Evolutionary conservation across 2,797 vertebrate genomes (phyloP), one percentile per base, ranked within the genome.

Genomic region (Thunnus albacares): DNA sequence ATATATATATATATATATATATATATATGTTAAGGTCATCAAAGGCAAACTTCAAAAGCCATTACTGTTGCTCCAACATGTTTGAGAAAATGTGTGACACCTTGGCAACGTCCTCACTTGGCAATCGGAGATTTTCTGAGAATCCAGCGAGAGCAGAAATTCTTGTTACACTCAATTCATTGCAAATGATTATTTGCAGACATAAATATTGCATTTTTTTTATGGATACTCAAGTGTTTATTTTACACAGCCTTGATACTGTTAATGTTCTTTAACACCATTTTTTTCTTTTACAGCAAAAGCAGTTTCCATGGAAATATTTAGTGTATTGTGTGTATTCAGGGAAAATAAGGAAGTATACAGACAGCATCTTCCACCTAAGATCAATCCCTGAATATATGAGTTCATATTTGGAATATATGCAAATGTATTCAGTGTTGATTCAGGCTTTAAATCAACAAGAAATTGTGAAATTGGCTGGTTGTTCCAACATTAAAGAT

Each of bases 271-370:
- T 18, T 62, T 57, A 69, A 61, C 22, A 18, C 20, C 14, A 22
- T 81, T 75, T 86, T 58, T 45, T 61, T n/a, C 60, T 59, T 80
- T 60, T 38, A 74, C 60, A 43, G 18, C 60, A 52, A 51, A 41
- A 41, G 43, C 63, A 69, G 80, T 91, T 90, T 84, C 83, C 82
- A 87, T 87, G 80, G 81, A 79, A 70, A 90, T 83, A 47, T 65
- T 67, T 70, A 5, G 11, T 35, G 11, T 62, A 56, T 68, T 73
- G 53, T 67, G 69, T 71, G 15, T 57, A 62, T 84, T 75, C 4
- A 5, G 78, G 10, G 59, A 30, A 68, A 60, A 38, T 41, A 61
- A 56, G 20, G 26, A 75, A 22, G 52, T 20, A 67, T 5, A 64
- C 13, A 60, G 17, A 47, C 60, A 13, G 15, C 28, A 43, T 51